Base-by-base conservation (phyloP, 2,888 invertebrate genomes). In the Nemurella pictetii region DNA sequence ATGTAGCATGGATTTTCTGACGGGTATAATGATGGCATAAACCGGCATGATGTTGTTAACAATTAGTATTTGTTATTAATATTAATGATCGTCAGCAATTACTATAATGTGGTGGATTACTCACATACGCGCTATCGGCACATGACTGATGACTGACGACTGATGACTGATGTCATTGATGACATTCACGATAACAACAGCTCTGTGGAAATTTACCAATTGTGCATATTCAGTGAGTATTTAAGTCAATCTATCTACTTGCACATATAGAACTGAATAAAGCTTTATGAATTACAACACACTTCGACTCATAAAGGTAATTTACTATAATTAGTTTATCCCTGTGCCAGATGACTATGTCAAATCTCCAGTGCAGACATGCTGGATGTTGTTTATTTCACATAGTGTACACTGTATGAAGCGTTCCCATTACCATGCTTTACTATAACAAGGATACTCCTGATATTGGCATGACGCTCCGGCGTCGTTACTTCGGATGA, bases 191-290 rank as follows among this genome's bases (percentile, higher is more conserved):
- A 75, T 75, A 75, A 25, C 75, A 75, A n/a, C 75, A 75, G 55
- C 75, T 28, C 75, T 25, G 28, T n/a, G 75, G 75, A 75, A 75
- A 75, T 75, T 75, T 75, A 75, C 28, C 75, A 75, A 75, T 75
- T 55, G 55, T 55, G 20, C 55, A 55, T 55, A 20, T 55, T 55
- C 55, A 55, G 15, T 55, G 55, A 55, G 26, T 75, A 75, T 75
- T 27, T 75, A 75, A 27, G 28, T 75, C 26, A 5, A 75, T 75
- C 26, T 75, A 75, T 75, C 12, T 27, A 75, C 0, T 9, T 36
- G 15, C 26, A 25, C 28, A 2, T 25, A 75, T 27, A 75, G 26
- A 75, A 27, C 26, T 20, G 28, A 25, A 75, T 75, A 75, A 27
- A 75, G 12, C 26, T 75, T 27, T 75, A 75, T 25, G 55, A 55